A percentile compares a stretch with the other conserved stretches of the same genome.
Conservation (phyloP, 2,888 invertebrate genomes). For the Hofmannophila pseudospretella region DNA sequence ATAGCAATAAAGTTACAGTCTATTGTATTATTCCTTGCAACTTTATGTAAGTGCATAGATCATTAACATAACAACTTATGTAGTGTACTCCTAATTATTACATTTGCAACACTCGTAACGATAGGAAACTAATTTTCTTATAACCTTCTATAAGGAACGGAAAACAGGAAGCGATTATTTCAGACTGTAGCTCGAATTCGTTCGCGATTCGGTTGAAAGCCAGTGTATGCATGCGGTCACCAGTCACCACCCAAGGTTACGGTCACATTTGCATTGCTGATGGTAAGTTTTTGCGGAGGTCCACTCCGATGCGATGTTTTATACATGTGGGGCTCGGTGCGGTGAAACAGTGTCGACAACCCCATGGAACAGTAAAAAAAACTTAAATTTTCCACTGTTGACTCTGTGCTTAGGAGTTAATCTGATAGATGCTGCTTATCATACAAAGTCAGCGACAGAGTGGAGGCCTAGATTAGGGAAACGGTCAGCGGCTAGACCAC, state of each 20-base stretch:
- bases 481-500: no score
- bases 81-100: not conserved
- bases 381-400: not conserved
- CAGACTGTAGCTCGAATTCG: not conserved
- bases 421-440: no score
- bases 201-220: conserved; percentile 18
- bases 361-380: conserved; percentile 30
- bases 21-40: no score
- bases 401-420: no score
- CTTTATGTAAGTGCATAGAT: no score
- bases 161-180: not conserved
- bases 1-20: no score
- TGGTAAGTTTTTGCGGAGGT: conserved; percentile 57
- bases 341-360: conserved; percentile 55
- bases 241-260: conserved; percentile 60
- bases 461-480: no score
- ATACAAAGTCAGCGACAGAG: no score
- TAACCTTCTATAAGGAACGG: not conserved
- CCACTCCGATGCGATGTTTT: conserved; percentile 46
- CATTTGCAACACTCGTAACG: not conserved
- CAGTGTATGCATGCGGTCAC: conserved; percentile 35
- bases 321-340: conserved; percentile 55
- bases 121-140: not conserved
- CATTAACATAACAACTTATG: no score
- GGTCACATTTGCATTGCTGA: conserved; percentile 54